A percentile compares a stretch with the other conserved stretches of the same genome.
These are phyloP conservation scores for Sebastiscus tertius DNA, from an alignment of 2,797 vertebrate species.

Conservation along the genomic window DNA sequence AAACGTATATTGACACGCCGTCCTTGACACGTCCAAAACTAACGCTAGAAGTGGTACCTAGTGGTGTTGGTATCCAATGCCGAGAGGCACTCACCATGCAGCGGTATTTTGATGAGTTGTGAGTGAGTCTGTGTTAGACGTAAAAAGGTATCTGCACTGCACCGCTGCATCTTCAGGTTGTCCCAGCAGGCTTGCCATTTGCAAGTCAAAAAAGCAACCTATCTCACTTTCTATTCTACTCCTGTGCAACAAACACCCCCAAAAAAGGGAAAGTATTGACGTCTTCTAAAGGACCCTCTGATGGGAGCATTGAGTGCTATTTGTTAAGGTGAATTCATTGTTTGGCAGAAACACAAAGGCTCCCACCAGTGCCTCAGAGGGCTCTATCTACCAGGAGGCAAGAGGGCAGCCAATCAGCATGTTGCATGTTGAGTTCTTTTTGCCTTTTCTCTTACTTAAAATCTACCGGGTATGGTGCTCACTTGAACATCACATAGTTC, in stretches of 20 bases:
- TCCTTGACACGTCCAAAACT: not conserved
- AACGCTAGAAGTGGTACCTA: not conserved
- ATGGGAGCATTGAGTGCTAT: conserved; percentile 3
- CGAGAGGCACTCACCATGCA: not conserved
- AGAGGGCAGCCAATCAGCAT: conserved; percentile 22
- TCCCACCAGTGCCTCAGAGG: conserved; percentile 11
- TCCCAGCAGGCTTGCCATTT: not conserved
- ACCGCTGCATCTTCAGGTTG: not conserved
- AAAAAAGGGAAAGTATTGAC: not conserved
- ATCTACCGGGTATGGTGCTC: not conserved
- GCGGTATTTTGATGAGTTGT: not conserved
- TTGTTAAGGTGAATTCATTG: conserved; percentile 25
- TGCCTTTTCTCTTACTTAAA: conserved; percentile 15
- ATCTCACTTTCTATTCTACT: not conserved
- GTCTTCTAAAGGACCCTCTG: conserved; percentile 8
- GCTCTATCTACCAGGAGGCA: not conserved
- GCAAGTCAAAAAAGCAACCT: not conserved
- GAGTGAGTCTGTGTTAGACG: not conserved
- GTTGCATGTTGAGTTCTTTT: conserved; percentile 16
- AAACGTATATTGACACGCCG: too few species aligned
- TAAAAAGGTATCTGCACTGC: not conserved
- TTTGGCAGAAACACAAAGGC: conserved; percentile 27
- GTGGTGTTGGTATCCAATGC: not conserved
- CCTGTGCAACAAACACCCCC: not conserved
- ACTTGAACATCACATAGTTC: not conserved